These are phyloP conservation scores for Scomberomorus guttatus DNA, from an alignment of 2,797 vertebrate genomes.

Conservation along the genomic window DNA sequence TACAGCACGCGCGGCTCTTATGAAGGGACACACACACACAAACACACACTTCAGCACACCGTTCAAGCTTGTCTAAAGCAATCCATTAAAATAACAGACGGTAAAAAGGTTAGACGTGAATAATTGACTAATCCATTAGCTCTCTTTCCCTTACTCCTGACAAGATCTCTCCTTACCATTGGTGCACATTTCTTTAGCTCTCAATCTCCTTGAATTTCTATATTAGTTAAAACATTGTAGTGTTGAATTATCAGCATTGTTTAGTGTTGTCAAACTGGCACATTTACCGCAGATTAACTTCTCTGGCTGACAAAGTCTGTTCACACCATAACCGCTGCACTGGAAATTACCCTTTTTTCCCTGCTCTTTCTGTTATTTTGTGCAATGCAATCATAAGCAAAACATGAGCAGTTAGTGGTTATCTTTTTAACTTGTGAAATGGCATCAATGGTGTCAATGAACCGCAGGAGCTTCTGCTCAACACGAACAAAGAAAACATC, in stretches of 20 bases:
- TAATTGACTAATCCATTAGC: constrained; percentile 50
- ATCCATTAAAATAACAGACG: constrained; percentile 17
- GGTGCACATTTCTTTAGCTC: neutral
- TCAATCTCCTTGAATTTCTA: neutral
- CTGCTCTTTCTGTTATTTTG: neutral
- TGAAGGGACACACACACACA: neutral
- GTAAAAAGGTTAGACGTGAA: constrained; percentile 46
- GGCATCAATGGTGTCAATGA: too few relatives aligned
- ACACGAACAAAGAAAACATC: too few relatives aligned
- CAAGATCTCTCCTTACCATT: neutral
- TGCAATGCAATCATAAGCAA: neutral
- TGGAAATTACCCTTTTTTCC: neutral
- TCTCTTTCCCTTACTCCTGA: neutral
- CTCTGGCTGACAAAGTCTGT: too few relatives aligned
- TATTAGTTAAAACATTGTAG: neutral
- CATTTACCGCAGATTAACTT: neutral
- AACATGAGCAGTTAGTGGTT: neutral
- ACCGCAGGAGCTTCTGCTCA: neutral
- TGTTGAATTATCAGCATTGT: neutral
- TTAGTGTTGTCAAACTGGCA: neutral
- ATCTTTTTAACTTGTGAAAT: neutral
- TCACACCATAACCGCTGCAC: neutral
- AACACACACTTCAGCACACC: constrained; percentile 3
- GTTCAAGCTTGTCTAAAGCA: constrained; percentile 22
- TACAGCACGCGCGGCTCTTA: neutral